phyloP scores from a whole-genome alignment of 2,888 invertebrate genomes.

The Nezara viridula region DNA sequence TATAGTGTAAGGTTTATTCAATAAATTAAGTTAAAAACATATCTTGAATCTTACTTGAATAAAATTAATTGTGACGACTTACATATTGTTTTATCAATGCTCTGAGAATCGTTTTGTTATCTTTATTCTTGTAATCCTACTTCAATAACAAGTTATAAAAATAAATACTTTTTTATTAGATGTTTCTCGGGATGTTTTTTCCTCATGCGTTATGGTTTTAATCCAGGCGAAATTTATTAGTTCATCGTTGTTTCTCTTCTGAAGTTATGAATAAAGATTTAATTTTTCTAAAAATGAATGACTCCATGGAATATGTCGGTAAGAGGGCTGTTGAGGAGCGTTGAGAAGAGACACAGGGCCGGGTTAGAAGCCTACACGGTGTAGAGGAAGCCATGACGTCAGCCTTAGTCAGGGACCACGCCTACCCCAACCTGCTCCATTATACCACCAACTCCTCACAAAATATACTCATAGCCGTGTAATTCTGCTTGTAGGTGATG shows the following conservation, averaged over 20 bases:
- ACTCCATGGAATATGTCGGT: background rate
- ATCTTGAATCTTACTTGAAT: too few species aligned
- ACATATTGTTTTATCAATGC: background rate
- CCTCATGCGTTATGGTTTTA: background rate
- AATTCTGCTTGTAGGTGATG: too few species aligned
- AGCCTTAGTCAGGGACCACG: conserved; percentile 17
- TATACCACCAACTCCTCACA: background rate
- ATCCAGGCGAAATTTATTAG: too few species aligned
- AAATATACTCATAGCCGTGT: background rate
- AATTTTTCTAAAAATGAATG: background rate
- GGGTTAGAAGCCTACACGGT: background rate
- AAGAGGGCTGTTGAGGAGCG: background rate
- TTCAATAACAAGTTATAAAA: background rate
- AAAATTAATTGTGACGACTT: background rate
- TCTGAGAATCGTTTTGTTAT: background rate
- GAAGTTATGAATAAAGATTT: background rate
- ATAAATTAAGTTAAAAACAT: too few species aligned
- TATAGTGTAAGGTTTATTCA: too few species aligned
- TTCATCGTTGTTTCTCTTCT: background rate
- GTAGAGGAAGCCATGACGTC: conserved; percentile 36
- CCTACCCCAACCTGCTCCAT: conserved; percentile 35
- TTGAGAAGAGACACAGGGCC: background rate
- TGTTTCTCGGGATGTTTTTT: background rate
- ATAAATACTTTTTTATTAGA: background rate
- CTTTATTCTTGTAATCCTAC: background rate